Base-by-base conservation (phyloP, 2,888 invertebrate species). In the Trilocha varians region DNA sequence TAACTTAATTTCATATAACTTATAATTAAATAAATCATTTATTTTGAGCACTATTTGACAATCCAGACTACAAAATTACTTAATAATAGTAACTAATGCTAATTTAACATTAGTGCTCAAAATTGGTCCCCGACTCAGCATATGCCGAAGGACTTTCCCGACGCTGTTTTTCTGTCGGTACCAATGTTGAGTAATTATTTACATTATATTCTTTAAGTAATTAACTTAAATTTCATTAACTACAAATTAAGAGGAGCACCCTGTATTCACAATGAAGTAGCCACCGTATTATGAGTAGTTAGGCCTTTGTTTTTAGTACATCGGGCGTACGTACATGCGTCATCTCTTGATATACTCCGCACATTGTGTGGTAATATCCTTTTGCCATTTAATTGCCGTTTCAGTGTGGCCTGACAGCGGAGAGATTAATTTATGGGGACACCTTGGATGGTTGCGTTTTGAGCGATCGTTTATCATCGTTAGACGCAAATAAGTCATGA, bases 341-440 rank as follows among this genome's bases (percentile, higher is more conserved):
- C 84, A 80, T 80, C 71, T 67, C 63, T 74, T 77, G 79, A 82
- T 79, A 78, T 77, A 83, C 76, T 66, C 69, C 55, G 60, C 78
- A 73, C 76, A 83, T 82, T 84, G 82, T 85, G 82, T 83, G 82
- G 82, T 82, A 82, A 84, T 83, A 74, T 69, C 58, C 68, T 66
- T 61, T 62, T 61, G 59, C 62, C 73, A 68, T 75, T 79, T 85
- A 85, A 85, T 85, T 85, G 76, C 78, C 74, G 63, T 70, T 66
- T 65, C 73, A 70, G 70, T 72, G 68, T 70, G 71, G 70, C 75
- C 74, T 68, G 76, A 76, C 80, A 75, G 71, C 57, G 53, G 61
- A 57, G 62, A 65, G 72, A 77, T 72, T 78, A 83, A 85, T 83
- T 80, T 84, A 83, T 82, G 69, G 68, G 69, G 77, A 77, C 78